Conservation (phyloP, 2,797 vertebrate genomes). For the Scleropages formosus region DNA sequence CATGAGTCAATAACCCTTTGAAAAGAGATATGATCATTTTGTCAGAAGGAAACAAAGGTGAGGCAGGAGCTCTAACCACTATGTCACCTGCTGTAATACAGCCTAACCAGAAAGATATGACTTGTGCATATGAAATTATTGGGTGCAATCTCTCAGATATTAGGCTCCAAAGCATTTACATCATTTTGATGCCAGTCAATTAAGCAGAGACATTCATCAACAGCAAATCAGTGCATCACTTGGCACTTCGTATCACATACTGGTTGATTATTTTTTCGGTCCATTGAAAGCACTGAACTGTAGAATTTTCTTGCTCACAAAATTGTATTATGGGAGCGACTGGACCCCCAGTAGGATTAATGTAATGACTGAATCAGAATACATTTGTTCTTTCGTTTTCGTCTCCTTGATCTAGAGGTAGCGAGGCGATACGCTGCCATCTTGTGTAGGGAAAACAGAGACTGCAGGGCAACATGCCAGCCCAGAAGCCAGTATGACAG, state of each 20-base stretch:
- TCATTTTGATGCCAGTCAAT: constrained; percentile 3
- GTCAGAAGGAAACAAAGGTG: too few species aligned
- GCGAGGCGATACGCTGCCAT: constrained; percentile 72
- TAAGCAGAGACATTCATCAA: neutral
- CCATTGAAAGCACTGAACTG: constrained; percentile 44
- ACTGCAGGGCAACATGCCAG: constrained; percentile 39
- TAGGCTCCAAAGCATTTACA: too few species aligned
- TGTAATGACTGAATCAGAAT: constrained; percentile 42
- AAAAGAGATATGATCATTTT: too few species aligned
- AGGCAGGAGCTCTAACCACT: too few species aligned
- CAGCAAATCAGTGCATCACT: neutral
- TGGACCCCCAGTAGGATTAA: constrained; percentile 43
- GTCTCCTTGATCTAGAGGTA: constrained; percentile 26
- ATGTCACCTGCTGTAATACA: too few species aligned
- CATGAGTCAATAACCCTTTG: too few species aligned
- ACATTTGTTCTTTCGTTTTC: neutral
- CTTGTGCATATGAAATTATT: too few species aligned
- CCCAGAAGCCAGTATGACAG: neutral
- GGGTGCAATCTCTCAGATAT: neutral
- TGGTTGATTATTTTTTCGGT: constrained; percentile 41
- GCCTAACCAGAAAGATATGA: too few species aligned
- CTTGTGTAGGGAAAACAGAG: constrained; percentile 64
- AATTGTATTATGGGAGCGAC: constrained; percentile 12
- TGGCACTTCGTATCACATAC: constrained; percentile 19
- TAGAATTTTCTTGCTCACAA: constrained; percentile 37